Evolutionary conservation across 2,888 invertebrate genomes (phyloP).

Genomic region (Cephus rjabovi): DNA sequence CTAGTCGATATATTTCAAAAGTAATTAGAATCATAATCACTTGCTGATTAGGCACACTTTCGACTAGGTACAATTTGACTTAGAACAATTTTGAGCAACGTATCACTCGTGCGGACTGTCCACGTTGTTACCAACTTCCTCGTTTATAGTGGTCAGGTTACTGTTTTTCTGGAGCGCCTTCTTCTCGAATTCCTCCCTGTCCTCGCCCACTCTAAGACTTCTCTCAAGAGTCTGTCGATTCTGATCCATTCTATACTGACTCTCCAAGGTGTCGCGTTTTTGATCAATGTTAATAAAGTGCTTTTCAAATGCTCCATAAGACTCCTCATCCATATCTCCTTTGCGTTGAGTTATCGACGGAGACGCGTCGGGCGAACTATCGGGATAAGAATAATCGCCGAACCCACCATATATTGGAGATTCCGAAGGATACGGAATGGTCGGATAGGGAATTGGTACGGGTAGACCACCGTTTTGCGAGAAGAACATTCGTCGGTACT

Average conservation of each 20-base stretch:
- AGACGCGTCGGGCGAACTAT: conserved; percentile 52
- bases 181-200: conserved; percentile 26
- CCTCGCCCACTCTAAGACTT: conserved; percentile 28
- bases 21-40: conserved; percentile 5
- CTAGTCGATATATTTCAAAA: background rate
- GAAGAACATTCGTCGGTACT: conserved; percentile 52
- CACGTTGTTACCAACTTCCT: conserved; percentile 43
- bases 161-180: conserved; percentile 34
- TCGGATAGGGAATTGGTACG: conserved; percentile 43
- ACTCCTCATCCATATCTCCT: conserved; percentile 38
- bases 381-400: conserved; percentile 52
- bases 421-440: conserved; percentile 46
- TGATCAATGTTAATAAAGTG: conserved; percentile 39
- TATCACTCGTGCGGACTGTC: conserved; percentile 48
- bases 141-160: conserved; percentile 53
- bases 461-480: conserved; percentile 40
- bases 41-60: conserved; percentile 23
- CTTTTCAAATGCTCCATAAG: conserved; percentile 38
- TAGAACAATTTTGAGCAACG: conserved; percentile 27
- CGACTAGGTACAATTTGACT: conserved; percentile 39
- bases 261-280: conserved; percentile 36
- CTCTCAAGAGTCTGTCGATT: conserved; percentile 44
- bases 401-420: conserved; percentile 51
- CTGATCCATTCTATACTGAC: conserved; percentile 41
- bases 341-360: conserved; percentile 46